A percentile compares a stretch with the other conserved stretches of the same genome.
phyloP scores from a whole-genome alignment of 2,113 vertebrate species.

The Malaclemys terrapin region DNA sequence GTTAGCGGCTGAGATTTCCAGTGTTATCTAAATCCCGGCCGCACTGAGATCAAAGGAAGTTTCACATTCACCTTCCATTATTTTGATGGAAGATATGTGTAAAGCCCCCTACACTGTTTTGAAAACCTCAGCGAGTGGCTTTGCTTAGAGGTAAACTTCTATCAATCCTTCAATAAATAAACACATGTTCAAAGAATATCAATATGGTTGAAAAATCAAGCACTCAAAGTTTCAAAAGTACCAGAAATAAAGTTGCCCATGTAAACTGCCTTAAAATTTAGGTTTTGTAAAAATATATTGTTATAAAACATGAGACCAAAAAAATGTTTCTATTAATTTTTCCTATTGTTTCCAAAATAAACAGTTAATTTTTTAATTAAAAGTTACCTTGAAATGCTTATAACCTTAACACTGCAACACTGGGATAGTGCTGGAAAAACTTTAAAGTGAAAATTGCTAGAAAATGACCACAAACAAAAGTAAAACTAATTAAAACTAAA shows the following conservation, averaged over 20 bases:
- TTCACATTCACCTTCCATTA: neutral
- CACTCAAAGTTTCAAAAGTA: neutral
- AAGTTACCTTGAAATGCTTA: neutral
- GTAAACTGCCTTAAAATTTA: neutral
- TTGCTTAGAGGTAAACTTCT: neutral
- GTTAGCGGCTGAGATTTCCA: neutral
- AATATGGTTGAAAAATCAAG: neutral
- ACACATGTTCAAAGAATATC: accelerated
- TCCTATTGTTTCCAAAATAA: neutral
- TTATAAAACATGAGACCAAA: neutral
- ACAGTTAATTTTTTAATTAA: neutral
- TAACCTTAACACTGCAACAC: neutral
- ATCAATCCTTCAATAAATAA: neutral
- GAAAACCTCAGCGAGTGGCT: neutral
- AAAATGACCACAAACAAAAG: neutral
- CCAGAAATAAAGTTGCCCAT: accelerated
- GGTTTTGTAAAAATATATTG: neutral
- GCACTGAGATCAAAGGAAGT: neutral
- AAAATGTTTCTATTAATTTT: neutral
- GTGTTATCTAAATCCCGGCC: neutral
- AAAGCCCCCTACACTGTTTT: neutral
- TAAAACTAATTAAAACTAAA: neutral
- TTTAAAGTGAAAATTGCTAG: neutral
- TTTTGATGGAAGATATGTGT: neutral
- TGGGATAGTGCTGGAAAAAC: neutral